Evolutionary conservation across 2,888 invertebrate genomes (phyloP).

Genomic region (Lymantria dispar): DNA sequence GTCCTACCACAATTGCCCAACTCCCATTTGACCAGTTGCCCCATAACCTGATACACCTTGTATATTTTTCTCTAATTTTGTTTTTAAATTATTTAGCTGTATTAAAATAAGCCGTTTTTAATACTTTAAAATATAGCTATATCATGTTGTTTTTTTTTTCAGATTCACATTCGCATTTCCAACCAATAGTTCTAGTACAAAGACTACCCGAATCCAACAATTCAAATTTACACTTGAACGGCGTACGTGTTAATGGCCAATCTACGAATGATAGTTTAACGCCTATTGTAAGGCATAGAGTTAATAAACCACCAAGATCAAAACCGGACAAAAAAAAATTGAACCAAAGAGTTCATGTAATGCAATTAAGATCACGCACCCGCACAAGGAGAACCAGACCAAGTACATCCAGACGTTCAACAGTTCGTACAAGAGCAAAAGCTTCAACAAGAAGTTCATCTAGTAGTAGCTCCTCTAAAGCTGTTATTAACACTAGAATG

Average conservation of each 20-base stretch:
- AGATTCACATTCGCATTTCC: slow-evolving; percentile 34
- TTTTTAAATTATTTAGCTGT: too few relatives aligned
- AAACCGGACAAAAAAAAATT: not conserved
- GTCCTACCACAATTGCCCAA: too few relatives aligned
- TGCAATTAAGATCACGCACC: not conserved
- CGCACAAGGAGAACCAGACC: not conserved
- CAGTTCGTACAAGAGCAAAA: not conserved
- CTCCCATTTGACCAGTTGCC: too few relatives aligned
- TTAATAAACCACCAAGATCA: not conserved
- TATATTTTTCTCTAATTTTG: too few relatives aligned
- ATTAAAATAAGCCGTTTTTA: too few relatives aligned
- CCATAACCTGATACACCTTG: too few relatives aligned
- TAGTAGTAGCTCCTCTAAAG: not conserved
- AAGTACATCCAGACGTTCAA: not conserved
- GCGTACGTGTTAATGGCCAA: not conserved
- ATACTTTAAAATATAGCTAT: too few relatives aligned
- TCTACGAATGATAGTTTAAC: not conserved
- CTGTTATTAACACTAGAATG: not conserved
- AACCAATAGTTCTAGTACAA: slow-evolving; percentile 40
- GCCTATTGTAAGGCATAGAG: not conserved
- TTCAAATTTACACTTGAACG: not conserved
- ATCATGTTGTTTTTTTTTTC: slow-evolving; percentile 12
- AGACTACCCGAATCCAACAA: slow-evolving; percentile 4
- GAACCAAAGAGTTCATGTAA: not conserved
- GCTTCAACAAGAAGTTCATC: not conserved